A percentile compares a stretch with the other conserved stretches of the same genome.
These are phyloP conservation scores for Clostera curtula DNA, from an alignment of 2,888 invertebrate species.

Conservation along the genomic window DNA sequence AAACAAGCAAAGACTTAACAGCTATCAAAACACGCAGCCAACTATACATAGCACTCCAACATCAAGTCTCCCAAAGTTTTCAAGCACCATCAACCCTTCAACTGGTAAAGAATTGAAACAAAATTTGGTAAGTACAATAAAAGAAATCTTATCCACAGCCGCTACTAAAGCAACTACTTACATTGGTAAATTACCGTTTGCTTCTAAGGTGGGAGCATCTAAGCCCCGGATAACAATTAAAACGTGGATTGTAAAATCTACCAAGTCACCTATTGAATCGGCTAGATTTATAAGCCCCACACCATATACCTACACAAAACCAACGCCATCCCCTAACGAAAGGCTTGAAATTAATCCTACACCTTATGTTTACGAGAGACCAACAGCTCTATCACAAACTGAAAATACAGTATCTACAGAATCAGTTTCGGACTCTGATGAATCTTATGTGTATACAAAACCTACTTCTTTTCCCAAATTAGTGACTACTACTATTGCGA, in stretches of 20 bases:
- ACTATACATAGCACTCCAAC: conserved; percentile 35
- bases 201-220: conserved; percentile 44
- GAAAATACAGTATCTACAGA: conserved; percentile 23
- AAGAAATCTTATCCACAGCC: conserved; percentile 40
- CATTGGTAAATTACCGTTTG: conserved; percentile 41
- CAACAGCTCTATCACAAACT: conserved; percentile 26
- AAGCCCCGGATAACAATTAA: conserved; percentile 61
- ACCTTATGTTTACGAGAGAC: conserved; percentile 39
- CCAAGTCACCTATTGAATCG: conserved; percentile 51
- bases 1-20: conserved; percentile 22
- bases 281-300: conserved; percentile 43
- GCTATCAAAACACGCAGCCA: conserved; percentile 29
- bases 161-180: conserved; percentile 56
- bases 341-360: conserved; percentile 31
- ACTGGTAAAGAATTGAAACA: conserved; percentile 43
- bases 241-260: conserved; percentile 65
- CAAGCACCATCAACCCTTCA: conserved; percentile 30
- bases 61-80: conserved; percentile 22
- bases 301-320: conserved; percentile 41
- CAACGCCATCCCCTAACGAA: conserved; percentile 32
- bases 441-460: conserved; percentile 36
- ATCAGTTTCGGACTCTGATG: conserved; percentile 13
- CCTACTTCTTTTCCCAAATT: conserved; percentile 34
- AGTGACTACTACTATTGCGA: conserved; percentile 25
- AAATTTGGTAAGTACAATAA: conserved; percentile 57